phyloP scores from a whole-genome alignment of 2,797 vertebrate genomes.

The Propithecus deckenii region DNA sequence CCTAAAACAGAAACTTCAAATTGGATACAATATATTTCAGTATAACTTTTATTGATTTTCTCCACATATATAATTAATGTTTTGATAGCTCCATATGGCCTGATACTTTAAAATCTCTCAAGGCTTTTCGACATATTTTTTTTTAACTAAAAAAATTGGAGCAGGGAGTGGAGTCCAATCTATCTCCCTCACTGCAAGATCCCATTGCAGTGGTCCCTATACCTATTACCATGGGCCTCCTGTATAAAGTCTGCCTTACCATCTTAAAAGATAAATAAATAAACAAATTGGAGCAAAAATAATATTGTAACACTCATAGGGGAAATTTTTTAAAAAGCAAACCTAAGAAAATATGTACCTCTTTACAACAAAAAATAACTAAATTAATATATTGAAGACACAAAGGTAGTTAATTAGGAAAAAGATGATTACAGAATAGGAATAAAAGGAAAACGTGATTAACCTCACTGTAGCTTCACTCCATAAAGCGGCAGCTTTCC shows the following conservation, averaged over 20 bases:
- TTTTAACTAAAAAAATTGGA: not conserved
- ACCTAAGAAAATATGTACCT: not conserved
- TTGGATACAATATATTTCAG: constrained; percentile 60
- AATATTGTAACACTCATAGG: not conserved
- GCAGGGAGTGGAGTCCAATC: not conserved
- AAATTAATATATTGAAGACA: not conserved
- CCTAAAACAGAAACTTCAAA: constrained; percentile 51
- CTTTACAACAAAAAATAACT: not conserved
- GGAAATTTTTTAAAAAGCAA: not conserved
- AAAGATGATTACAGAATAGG: not conserved
- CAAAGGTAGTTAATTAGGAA: not conserved
- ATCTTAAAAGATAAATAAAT: not conserved
- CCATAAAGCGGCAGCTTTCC: not conserved
- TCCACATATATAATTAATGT: constrained; percentile 62
- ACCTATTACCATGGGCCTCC: no score
- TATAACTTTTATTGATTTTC: constrained; percentile 46
- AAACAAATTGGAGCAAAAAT: not conserved
- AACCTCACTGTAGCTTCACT: not conserved
- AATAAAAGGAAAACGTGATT: not conserved
- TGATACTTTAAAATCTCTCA: constrained; percentile 50
- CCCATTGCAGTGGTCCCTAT: not conserved
- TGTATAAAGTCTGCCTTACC: not conserved
- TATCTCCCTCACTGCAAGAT: not conserved
- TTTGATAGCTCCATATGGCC: constrained; percentile 58
- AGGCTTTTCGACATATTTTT: constrained; percentile 1